These are phyloP conservation scores for Callyntrura guangdongensis DNA, from an alignment of 2,888 invertebrate genomes.

Conservation along the genomic window DNA sequence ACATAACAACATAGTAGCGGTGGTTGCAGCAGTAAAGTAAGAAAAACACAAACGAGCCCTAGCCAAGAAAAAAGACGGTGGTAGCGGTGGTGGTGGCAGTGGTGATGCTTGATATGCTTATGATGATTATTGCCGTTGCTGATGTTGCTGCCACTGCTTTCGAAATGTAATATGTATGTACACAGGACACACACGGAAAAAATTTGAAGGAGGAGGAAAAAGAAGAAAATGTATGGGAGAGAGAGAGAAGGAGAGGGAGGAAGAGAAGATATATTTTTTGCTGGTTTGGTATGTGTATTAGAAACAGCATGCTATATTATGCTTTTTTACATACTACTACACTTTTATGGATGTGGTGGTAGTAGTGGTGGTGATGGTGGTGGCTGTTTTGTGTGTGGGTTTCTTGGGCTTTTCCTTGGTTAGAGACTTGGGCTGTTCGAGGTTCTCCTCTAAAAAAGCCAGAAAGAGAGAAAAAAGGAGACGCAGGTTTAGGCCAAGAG, in stretches of 20 bases:
- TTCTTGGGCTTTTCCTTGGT: conserved; percentile 74
- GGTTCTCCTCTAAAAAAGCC: conserved; percentile 58
- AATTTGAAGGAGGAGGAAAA: conserved; percentile 53
- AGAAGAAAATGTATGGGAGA: conserved; percentile 42
- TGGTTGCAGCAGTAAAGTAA: conserved; percentile 2
- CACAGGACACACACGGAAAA: conserved; percentile 20
- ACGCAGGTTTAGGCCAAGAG: conserved; percentile 30
- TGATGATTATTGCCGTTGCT: conserved; percentile 56
- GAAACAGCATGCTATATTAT: conserved; percentile 26
- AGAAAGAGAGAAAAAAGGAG: conserved; percentile 48
- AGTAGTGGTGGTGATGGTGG: conserved; percentile 61
- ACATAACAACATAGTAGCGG: conserved; percentile 15
- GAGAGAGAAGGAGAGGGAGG: conserved; percentile 16
- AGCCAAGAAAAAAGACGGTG: conserved; percentile 59
- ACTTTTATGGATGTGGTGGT: conserved; percentile 61
- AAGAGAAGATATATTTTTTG: conserved; percentile 42
- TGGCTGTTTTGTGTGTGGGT: conserved; percentile 74
- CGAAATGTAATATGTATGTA: conserved; percentile 28
- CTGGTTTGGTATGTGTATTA: conserved; percentile 38
- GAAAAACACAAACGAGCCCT: conserved; percentile 55
- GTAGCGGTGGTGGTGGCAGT: conserved; percentile 38
- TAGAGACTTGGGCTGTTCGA: conserved; percentile 72
- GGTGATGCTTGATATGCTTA: conserved; percentile 60
- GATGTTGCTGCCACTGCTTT: conserved; percentile 33
- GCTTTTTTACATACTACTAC: conserved; percentile 57